Evolutionary conservation across 2,797 vertebrate genomes (phyloP).

Genomic region (Cuculus canorus): DNA sequence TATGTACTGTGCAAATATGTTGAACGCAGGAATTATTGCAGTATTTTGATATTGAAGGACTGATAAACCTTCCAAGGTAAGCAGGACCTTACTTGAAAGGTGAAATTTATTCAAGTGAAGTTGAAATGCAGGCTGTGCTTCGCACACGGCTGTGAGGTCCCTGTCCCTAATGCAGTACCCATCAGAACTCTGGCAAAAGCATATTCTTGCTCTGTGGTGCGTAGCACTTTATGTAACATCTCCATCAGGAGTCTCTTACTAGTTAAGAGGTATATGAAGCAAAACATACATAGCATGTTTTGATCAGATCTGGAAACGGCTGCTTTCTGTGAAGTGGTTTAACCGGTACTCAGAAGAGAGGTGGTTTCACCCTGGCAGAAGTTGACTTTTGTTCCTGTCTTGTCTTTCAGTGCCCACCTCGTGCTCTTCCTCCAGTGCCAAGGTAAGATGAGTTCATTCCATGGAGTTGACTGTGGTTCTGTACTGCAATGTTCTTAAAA

Average conservation of each 20-base stretch:
- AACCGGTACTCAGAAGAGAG: neutral
- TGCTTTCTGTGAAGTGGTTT: neutral
- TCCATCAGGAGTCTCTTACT: neutral
- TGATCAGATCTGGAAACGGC: neutral
- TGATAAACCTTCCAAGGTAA: neutral
- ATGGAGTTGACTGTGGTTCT: neutral
- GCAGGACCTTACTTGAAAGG: neutral
- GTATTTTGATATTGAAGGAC: neutral
- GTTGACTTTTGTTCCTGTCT: slow-evolving; percentile 29
- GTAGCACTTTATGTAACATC: neutral
- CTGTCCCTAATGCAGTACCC: neutral
- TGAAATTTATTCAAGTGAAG: neutral
- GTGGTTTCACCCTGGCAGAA: neutral
- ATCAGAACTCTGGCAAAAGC: neutral
- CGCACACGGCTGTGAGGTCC: neutral
- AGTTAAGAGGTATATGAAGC: neutral
- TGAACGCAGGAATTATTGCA: neutral
- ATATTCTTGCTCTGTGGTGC: neutral
- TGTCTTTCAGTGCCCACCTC: slow-evolving; percentile 81
- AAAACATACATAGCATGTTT: neutral
- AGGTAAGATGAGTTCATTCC: slow-evolving; percentile 79
- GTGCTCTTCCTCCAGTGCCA: slow-evolving; percentile 87
- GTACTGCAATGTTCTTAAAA: neutral
- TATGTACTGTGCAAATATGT: neutral
- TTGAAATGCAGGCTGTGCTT: neutral